Conservation (phyloP, 2,888 invertebrate genomes). For the Timandra comae region DNA sequence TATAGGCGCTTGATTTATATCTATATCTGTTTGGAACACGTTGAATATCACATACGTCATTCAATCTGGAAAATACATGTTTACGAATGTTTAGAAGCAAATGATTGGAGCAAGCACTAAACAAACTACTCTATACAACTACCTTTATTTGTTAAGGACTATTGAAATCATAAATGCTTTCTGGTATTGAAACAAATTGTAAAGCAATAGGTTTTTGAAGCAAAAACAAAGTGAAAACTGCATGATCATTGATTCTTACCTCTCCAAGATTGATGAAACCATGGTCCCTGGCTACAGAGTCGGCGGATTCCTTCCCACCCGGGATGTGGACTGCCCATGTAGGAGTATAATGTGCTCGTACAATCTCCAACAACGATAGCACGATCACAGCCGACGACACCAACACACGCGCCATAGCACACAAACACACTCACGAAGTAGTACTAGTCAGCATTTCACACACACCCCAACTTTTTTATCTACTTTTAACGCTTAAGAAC, state of each 20-base stretch:
- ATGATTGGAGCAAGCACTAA: too few relatives aligned
- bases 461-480: constrained; percentile 33
- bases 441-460: constrained; percentile 73
- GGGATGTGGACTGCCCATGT: constrained; percentile 92
- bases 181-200: too few relatives aligned
- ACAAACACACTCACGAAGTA: constrained; percentile 60
- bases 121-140: too few relatives aligned
- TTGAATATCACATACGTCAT: too few relatives aligned
- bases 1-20: too few relatives aligned
- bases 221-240: too few relatives aligned
- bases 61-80: too few relatives aligned
- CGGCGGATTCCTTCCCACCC: constrained; percentile 81
- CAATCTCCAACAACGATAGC: constrained; percentile 40
- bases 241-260: constrained; percentile 78
- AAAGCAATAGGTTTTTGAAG: too few relatives aligned
- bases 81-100: too few relatives aligned
- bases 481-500: constrained; percentile 20
- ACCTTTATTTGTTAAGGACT: too few relatives aligned
- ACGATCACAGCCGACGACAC: constrained; percentile 50
- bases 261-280: constrained; percentile 90
- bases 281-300: constrained; percentile 85
- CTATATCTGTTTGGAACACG: too few relatives aligned
- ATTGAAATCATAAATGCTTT: too few relatives aligned
- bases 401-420: constrained; percentile 63
- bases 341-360: constrained; percentile 80